Evolutionary conservation across 2,888 invertebrate genomes (phyloP).

Genomic region (Stegana nigrithorax): DNA sequence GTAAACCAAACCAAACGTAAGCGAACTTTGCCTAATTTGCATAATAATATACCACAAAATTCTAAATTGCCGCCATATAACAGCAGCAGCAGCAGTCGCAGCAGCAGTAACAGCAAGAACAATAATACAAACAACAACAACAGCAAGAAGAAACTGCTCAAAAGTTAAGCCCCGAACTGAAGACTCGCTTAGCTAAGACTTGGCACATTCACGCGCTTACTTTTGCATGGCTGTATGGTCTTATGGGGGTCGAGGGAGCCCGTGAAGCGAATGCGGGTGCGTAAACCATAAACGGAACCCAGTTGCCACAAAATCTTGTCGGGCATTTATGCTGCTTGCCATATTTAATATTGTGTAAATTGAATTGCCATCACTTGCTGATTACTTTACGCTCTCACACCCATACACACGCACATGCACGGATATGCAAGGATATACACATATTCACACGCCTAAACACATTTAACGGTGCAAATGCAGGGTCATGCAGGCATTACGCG

Average conservation of each 20-base stretch:
- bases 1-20: too few species aligned
- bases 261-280: background rate
- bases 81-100: background rate
- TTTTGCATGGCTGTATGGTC: too few species aligned
- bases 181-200: background rate
- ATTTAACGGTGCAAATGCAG: slow-evolving; percentile 19
- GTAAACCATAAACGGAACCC: background rate
- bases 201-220: too few species aligned
- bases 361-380: slow-evolving; percentile 63
- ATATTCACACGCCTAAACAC: slow-evolving; percentile 15
- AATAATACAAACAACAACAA: too few species aligned
- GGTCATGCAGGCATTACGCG: slow-evolving; percentile 4
- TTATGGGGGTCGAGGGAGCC: too few species aligned
- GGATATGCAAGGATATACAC: slow-evolving; percentile 19
- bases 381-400: slow-evolving; percentile 52
- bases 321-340: slow-evolving; percentile 31
- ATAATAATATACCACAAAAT: slow-evolving; percentile 55
- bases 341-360: slow-evolving; percentile 61
- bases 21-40: slow-evolving; percentile 53
- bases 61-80: slow-evolving; percentile 36
- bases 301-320: background rate
- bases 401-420: slow-evolving; percentile 14
- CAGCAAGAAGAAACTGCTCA: too few species aligned
- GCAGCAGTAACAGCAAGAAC: too few species aligned
- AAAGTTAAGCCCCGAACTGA: background rate